Evolutionary conservation across 2,797 vertebrate genomes (phyloP), one percentile per base, ranked within the genome.

Genomic region (Eulemur coronatus): DNA sequence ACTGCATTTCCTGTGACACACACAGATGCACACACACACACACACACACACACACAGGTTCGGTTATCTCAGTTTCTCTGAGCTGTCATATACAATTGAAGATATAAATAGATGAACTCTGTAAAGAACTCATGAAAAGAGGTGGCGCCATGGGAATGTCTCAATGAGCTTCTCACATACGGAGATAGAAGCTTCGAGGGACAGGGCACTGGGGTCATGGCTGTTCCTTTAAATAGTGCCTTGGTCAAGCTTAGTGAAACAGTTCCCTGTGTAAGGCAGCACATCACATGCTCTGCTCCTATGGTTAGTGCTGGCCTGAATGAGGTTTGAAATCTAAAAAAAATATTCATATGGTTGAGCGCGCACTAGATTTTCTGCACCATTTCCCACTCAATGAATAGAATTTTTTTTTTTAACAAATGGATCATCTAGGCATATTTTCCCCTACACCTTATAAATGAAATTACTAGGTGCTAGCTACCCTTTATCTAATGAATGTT

Each of bases 81-180:
- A 89, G 84, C 28, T 17, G 84, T 76, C 86, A 81, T 69, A 89
- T 43, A 96, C 86, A 97, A 88, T 75, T 82, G 84, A 85, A 91
- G 95, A 93, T 93, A 97, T 95, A 96, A 97, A 97, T 97, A 97
- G 93, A 65, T 82, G 89, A 96, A 92, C 95, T 96, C 79, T 76
- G 80, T 26, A n/a, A 92, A 88, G 85, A 91, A 65, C 38, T 89
- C 95, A 84, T 96, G 82, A 95, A 97, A 93, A 78, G 97, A 96
- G 61, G 69, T 82, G 73, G 72, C 11, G 0, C 67, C 72, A 22
- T 18, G 41, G 33, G 87, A 95, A 70, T 46, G 75, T 81, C 89
- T 96, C 96, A 97, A 69, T 95, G 94, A 97, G 86, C 89, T 46
- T 96, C 79, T 96, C 65, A 97, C 88, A 97, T 50, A 52, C 9